Base-by-base conservation (phyloP, 2,113 vertebrate genomes). In the Suncus etruscus region DNA sequence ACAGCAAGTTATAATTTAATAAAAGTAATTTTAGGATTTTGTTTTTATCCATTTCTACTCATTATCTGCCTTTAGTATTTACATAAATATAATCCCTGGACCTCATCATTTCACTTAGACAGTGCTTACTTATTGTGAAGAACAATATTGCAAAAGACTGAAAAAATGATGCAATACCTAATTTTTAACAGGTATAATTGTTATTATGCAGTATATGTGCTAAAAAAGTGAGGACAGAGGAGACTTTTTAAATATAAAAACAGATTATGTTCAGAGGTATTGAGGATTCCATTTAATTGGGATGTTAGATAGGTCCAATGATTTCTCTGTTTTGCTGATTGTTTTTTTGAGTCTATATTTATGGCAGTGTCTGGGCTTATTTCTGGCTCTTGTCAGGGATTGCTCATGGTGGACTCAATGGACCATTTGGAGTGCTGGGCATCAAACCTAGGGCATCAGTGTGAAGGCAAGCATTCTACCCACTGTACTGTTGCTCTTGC, bases 211-310 rank as follows among this genome's bases (percentile, higher is more conserved):
- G 18, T 54, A 54, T 4, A 65, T 65, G 25, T 25, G 63, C 25
- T 25, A 79, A 48, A 32, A 70, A 29, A 11, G 68, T 75, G 54
- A 32, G 29, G 27, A 3, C 66, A 86, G 32, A 91, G 32, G 63
- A 86, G 47, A n/a, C 27, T 78, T 86, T 54, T 72, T 27, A 39
- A 39, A 39, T 39, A 39, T 39, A 39, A 39, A 39, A 39, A 39
- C 39, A 39, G 39, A 39, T 39, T 39, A 39, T 39, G 39, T 39
- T 39, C 5, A 39, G 39, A 39, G 39, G 39, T 39, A 3, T 39
- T 39, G 39, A 39, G 39, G 39, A 39, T 84, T 76, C 8, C 14
- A 69, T 89, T 89, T 88, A 73, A 63, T 74, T 83, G 78, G 77
- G 18, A 10, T 73, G 16, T 31, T 82, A 54, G 83, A 32, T 87